A percentile compares a stretch with the other conserved stretches of the same genome.
Evolutionary conservation across 1,140 invertebrate species (phyloP).

Genomic region (Gonioctena quinquepunctata): DNA sequence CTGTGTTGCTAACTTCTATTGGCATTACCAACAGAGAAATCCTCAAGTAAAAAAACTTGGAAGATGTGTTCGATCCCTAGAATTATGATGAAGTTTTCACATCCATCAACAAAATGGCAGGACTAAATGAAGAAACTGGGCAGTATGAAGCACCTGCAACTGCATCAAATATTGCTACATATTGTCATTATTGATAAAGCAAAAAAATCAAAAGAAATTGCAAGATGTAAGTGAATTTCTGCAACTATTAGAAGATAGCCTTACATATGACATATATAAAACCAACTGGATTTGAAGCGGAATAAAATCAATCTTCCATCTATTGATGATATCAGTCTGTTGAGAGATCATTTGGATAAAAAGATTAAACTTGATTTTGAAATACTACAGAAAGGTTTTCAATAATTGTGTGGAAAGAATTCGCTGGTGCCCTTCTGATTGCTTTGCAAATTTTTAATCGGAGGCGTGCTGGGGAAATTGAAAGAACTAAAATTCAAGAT

Average conservation of each 20-base stretch:
- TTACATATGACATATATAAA: conserved; percentile 1
- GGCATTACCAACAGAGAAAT: neutral
- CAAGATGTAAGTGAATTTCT: neutral
- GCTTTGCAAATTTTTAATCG: neutral
- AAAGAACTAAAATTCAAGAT: neutral
- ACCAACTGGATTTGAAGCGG: neutral
- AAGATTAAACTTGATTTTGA: neutral
- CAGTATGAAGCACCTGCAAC: neutral
- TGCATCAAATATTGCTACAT: neutral
- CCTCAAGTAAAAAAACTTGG: neutral
- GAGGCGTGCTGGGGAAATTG: neutral
- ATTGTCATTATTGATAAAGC: neutral
- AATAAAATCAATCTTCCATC: neutral
- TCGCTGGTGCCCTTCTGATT: neutral
- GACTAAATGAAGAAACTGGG: neutral
- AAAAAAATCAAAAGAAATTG: neutral
- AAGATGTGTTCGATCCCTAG: neutral
- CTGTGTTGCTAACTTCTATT: neutral
- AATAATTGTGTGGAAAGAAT: neutral
- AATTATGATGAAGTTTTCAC: neutral
- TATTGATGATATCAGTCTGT: neutral
- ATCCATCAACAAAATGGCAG: neutral
- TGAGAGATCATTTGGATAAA: neutral
- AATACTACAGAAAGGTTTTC: neutral
- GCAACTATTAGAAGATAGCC: neutral